Evolutionary conservation across 37 sponge, comb jelly and placozoan species (phyloP), one percentile per base, ranked within the genome.

Genomic region (Diacarnus erythraeanus): DNA sequence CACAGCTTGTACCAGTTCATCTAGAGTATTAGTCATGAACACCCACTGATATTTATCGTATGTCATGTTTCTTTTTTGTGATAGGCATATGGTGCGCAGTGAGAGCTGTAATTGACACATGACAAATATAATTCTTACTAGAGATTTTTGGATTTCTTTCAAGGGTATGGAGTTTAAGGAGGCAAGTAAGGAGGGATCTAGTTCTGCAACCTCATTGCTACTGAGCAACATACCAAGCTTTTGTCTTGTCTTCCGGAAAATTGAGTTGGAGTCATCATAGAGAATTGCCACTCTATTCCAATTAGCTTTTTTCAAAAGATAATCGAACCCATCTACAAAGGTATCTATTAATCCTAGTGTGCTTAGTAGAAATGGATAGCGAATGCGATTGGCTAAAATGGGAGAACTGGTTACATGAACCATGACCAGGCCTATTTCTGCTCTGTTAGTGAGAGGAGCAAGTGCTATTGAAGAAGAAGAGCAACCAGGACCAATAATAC

Each of bases 401-500:
- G 68, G 84, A 20, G 33, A 39, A 8, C 57, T 43, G 40, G 84
- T 58, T 0, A 34, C 36, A 54, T 84, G 84, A 27, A 84, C 12
- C 9, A 34, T 66, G 17, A 76, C 41, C 31, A 84, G 23, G 27
- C 68, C 38, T 26, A 59, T 44, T 27, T 76, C 77, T 2, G 56
- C 29, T 3, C 42, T n/a, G 17, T 15, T 39, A 38, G 39, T 22
- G 4, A 77, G 36, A 1, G 69, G 23, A 29, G 77, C 31, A 2
- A 84, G 29, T 25, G 42, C 36, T 47, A 39, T 12, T 21, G 70
- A 30, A 0, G 84, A 75, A 12, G 29, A 22, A 0, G 84, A 84
- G 42, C 84, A 84, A 29, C 69, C 69, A 5, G 84, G 84, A 27
- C 84, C 84, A 30, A 84, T 29, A n/a, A 69, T 76, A 8, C 84